Percentiles rank a stretch among this genome's conserved stretches.
Conservation (phyloP, 1,140 invertebrate genomes). For the Drosophila truncata region DNA sequence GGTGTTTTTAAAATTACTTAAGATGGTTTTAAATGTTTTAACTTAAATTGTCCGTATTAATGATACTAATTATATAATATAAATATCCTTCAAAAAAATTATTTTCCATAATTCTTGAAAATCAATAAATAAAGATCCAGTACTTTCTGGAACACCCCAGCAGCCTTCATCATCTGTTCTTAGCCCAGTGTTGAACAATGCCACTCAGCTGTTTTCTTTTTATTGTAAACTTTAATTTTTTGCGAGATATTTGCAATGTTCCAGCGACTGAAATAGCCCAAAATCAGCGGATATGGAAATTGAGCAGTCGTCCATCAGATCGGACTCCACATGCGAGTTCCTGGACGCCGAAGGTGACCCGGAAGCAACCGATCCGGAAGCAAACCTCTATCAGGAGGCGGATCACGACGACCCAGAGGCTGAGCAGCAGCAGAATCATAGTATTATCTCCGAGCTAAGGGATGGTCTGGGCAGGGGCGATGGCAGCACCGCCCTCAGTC, state of each 20-base stretch:
- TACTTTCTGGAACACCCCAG: neutral
- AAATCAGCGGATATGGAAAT: conserved; percentile 57
- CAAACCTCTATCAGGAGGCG: conserved; percentile 70
- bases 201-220: conserved; percentile 8
- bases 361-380: conserved; percentile 47
- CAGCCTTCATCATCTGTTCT: conserved; percentile 27
- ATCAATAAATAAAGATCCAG: too few relatives aligned
- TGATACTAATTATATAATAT: neutral
- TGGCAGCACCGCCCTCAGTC: conserved; percentile 42
- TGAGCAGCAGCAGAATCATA: conserved; percentile 59
- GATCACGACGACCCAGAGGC: conserved; percentile 56
- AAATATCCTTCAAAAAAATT: fast-evolving
- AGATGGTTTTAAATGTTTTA: too few relatives aligned
- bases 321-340: conserved; percentile 69
- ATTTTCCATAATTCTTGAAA: neutral
- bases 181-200: conserved; percentile 18
- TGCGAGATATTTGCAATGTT: conserved; percentile 53
- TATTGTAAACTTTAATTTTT: conserved; percentile 33
- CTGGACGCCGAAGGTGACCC: conserved; percentile 72
- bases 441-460: conserved; percentile 75
- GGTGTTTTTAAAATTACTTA: too few relatives aligned
- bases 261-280: neutral
- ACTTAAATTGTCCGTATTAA: neutral
- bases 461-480: conserved; percentile 43
- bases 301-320: conserved; percentile 70